phyloP scores from a whole-genome alignment of 2,888 invertebrate genomes.

The Leistus spinibarbis region DNA sequence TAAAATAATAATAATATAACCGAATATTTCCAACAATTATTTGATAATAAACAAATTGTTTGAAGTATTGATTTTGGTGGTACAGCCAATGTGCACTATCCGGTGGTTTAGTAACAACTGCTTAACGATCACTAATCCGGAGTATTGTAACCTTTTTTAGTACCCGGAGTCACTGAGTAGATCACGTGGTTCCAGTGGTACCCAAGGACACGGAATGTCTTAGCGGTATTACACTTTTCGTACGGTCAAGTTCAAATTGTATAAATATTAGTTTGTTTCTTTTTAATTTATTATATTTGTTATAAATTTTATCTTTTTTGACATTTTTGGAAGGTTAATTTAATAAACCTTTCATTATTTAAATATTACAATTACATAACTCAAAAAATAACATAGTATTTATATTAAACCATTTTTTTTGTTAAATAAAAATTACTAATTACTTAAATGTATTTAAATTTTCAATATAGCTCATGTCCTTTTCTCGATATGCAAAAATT shows the following conservation, averaged over 20 bases:
- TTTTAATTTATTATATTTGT: neutral
- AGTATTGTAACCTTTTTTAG: neutral
- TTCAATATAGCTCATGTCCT: no score
- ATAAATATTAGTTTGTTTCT: neutral
- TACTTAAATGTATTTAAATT: no score
- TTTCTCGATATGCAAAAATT: no score
- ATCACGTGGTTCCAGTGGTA: neutral
- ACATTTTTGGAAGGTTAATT: neutral
- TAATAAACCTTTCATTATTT: neutral
- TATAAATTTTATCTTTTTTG: neutral
- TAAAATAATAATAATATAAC: no score
- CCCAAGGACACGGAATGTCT: neutral
- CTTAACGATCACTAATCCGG: neutral
- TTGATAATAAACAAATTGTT: no score
- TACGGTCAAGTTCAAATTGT: neutral
- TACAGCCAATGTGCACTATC: neutral
- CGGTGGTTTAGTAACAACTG: neutral
- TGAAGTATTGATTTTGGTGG: no score
- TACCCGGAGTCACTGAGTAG: neutral
- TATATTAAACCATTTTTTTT: no score
- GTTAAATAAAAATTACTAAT: no score
- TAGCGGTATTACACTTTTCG: neutral
- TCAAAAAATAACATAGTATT: no score
- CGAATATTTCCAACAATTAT: no score
- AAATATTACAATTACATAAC: no score